Percentiles rank a stretch among this genome's conserved stretches.
Conservation (phyloP, 2,888 invertebrate genomes). For the Drosophila cognata region DNA sequence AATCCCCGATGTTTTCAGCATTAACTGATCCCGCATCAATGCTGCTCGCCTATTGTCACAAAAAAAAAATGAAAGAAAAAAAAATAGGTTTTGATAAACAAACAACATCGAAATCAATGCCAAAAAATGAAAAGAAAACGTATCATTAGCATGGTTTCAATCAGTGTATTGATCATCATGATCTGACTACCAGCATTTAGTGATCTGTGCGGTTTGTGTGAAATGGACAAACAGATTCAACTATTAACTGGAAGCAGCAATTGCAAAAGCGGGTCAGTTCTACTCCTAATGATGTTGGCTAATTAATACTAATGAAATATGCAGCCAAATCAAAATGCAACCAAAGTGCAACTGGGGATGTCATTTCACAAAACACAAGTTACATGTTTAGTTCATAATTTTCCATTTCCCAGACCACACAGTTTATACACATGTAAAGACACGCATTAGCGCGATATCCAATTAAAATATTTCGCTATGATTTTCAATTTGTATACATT, state of each 20-base stretch:
- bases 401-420: not conserved
- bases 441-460: slow-evolving; percentile 52
- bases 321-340: slow-evolving; percentile 2
- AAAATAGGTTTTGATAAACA: slow-evolving; percentile 41
- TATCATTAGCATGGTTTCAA: slow-evolving; percentile 77
- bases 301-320: slow-evolving; percentile 70
- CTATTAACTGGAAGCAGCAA: slow-evolving; percentile 33
- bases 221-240: slow-evolving; percentile 5
- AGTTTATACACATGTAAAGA: not conserved
- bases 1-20: slow-evolving; percentile 38
- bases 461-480: slow-evolving; percentile 77
- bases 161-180: slow-evolving; percentile 71
- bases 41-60: slow-evolving; percentile 58
- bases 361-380: not conserved
- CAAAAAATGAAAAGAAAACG: slow-evolving; percentile 54
- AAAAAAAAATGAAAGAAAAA: slow-evolving; percentile 16
- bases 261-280: slow-evolving; percentile 69
- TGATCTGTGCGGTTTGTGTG: slow-evolving; percentile 30
- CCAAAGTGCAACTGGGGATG: not conserved
- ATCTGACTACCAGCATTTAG: slow-evolving; percentile 71
- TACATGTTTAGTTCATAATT: not conserved
- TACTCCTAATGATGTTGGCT: slow-evolving; percentile 58
- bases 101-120: slow-evolving; percentile 57
- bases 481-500: slow-evolving; percentile 60
- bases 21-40: slow-evolving; percentile 66